These are phyloP conservation scores for Erethizon dorsatum DNA, from an alignment of 2,797 vertebrate species.

Conservation along the genomic window DNA sequence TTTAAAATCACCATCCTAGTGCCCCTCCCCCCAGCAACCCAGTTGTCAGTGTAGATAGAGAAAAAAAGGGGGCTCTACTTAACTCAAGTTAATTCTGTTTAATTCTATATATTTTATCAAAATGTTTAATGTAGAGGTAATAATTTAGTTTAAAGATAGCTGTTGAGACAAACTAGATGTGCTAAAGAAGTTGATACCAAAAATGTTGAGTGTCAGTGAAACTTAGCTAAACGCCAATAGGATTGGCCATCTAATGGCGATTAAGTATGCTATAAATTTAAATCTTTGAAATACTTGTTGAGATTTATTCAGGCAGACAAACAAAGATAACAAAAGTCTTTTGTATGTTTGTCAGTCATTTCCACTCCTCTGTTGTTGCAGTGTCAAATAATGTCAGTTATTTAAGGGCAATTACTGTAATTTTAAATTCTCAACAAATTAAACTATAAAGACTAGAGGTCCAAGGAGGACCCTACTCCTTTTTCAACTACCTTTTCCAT, in stretches of 20 bases:
- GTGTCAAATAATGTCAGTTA: constrained; percentile 94
- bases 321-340: constrained; percentile 94
- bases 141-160: constrained; percentile 87
- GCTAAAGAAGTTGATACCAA: constrained; percentile 85
- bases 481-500: constrained; percentile 86
- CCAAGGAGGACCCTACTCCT: constrained; percentile 89
- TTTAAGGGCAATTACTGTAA: constrained; percentile 94
- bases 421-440: constrained; percentile 95
- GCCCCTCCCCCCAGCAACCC: background rate
- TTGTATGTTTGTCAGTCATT: constrained; percentile 93
- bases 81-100: constrained; percentile 71
- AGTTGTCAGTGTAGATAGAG: background rate
- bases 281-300: constrained; percentile 93
- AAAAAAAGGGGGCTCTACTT: background rate
- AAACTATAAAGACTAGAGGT: constrained; percentile 91
- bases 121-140: constrained; percentile 82
- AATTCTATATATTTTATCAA: constrained; percentile 81
- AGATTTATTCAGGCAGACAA: constrained; percentile 94
- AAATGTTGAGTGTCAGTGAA: constrained; percentile 89
- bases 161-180: constrained; percentile 83
- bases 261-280: constrained; percentile 93
- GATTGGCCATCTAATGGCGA: constrained; percentile 91
- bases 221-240: constrained; percentile 87
- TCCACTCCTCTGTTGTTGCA: constrained; percentile 91
- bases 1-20: constrained; percentile 42